A percentile compares a stretch with the other conserved stretches of the same genome.
phyloP scores from a whole-genome alignment of 2,797 vertebrate species.

The Mormyrus proboscirostris region DNA sequence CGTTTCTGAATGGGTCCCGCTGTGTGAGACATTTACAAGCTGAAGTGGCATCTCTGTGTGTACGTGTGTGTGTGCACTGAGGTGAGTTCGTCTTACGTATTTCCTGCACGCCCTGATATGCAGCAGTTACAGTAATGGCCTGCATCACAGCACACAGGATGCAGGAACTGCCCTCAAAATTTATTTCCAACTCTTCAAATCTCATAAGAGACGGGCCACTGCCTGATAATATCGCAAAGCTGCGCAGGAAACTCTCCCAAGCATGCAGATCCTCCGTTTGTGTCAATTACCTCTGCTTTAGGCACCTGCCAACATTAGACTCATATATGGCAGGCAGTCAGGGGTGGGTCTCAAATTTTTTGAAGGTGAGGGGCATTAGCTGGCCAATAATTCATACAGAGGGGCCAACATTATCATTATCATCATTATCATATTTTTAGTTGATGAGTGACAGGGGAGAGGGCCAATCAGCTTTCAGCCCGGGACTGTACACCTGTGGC shows the following conservation, averaged over 20 bases:
- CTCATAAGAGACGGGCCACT: neutral
- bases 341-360: neutral
- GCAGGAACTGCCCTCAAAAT: neutral
- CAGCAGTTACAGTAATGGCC: neutral
- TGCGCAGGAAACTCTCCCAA: neutral
- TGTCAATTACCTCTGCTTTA: neutral
- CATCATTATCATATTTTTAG: no score
- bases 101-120: neutral
- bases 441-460: neutral
- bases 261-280: neutral
- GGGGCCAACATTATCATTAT: neutral
- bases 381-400: neutral
- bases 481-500: neutral
- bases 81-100: neutral
- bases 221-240: neutral
- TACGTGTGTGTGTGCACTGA: neutral
- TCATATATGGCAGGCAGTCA: neutral
- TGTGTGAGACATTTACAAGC: neutral
- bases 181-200: neutral
- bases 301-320: neutral
- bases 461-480: neutral
- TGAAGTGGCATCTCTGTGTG: neutral
- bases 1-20: neutral
- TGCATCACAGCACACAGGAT: neutral
- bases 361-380: neutral